Evolutionary conservation across 2,113 vertebrate species (phyloP), one percentile per base, ranked within the genome.

Genomic region (Pseudopipra pipra): DNA sequence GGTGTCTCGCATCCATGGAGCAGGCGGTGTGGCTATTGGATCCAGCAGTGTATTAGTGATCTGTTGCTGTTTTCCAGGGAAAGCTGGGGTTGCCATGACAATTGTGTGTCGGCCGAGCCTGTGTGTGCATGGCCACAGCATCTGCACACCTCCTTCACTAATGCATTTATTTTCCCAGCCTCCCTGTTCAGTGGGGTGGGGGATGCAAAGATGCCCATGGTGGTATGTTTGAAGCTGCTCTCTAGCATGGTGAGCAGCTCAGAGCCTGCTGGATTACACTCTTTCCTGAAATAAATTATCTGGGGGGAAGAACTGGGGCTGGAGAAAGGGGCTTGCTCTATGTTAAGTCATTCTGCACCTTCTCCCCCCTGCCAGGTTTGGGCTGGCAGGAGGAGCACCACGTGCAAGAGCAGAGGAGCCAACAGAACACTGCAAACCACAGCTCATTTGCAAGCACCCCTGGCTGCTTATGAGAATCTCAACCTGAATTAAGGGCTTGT

Each of bases 21-120:
- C 33, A 59, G 87, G 52, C 1, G 0, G 27, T 30, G 51, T 52
- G 79, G 67, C 81, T 71, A 12, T 28, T 76, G n/a, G 25, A 87
- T 65, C 81, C 94, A 94, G 80, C 3, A 0, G 74, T 9, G 49
- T 46, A 19, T 39, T 56, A 19, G 46, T 5, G 82, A 17, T 81
- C 46, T 76, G 56, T 61, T 81, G 37, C 81, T 78, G 75, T 93
- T 93, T 95, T 74, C 85, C 4, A 1, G 43, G 49, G 52, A 90
- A 84, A 78, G 72, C 73, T 71, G 79, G 14, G 80, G 92, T 96
- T 96, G 88, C 88, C 86, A 92, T 96, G 95, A 71, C 93, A 12
- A 92, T 93, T 19, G 35, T 66, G 54, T 85, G 73, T 43, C 0
- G 8, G 44, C 63, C 2, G 0, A 77, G 88, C 75, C 1, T 1